Conservation (phyloP, 37 sponge, comb jelly and placozoan genomes). For the Theonella swinhoei region DNA sequence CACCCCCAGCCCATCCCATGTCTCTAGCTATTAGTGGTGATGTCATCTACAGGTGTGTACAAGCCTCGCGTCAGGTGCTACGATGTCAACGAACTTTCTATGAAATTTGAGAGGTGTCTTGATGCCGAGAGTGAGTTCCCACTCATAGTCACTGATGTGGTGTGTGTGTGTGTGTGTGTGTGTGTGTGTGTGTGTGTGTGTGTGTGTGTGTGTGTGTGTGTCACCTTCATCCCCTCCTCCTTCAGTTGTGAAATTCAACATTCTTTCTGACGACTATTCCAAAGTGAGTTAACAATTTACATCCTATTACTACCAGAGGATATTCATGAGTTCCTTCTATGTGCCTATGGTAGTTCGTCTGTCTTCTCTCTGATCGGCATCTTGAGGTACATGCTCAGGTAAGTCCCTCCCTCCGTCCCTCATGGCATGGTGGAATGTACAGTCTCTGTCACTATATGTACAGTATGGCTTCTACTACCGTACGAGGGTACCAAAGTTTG, state of each 20-base stretch:
- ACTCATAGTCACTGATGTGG: not conserved
- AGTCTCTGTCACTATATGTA: not conserved
- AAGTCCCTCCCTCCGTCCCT: not conserved
- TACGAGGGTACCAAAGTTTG: slow-evolving; percentile 90
- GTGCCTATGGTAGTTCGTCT: slow-evolving; percentile 78
- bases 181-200: too few relatives aligned
- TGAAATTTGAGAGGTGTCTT: slow-evolving; percentile 97
- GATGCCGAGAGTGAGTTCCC: slow-evolving; percentile 74
- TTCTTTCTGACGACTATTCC: slow-evolving; percentile 94
- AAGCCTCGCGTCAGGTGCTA: slow-evolving; percentile 91
- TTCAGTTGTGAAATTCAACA: slow-evolving; percentile 74
- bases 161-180: too few relatives aligned
- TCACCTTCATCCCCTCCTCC: not conserved
- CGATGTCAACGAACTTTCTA: slow-evolving; percentile 90
- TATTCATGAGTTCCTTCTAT: too few relatives aligned
- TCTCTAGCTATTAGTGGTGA: not conserved
- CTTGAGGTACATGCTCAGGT: slow-evolving; percentile 92
- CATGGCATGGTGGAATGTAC: not conserved
- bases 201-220: too few relatives aligned
- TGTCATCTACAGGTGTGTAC: slow-evolving; percentile 61
- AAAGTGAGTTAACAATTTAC: slow-evolving; percentile 56
- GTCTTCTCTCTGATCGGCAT: slow-evolving; percentile 81
- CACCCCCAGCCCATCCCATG: not conserved
- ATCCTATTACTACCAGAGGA: not conserved
- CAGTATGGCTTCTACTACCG: slow-evolving; percentile 89